Evolutionary conservation across 2,113 vertebrate genomes (phyloP).

Genomic region (Tamias sibiricus): DNA sequence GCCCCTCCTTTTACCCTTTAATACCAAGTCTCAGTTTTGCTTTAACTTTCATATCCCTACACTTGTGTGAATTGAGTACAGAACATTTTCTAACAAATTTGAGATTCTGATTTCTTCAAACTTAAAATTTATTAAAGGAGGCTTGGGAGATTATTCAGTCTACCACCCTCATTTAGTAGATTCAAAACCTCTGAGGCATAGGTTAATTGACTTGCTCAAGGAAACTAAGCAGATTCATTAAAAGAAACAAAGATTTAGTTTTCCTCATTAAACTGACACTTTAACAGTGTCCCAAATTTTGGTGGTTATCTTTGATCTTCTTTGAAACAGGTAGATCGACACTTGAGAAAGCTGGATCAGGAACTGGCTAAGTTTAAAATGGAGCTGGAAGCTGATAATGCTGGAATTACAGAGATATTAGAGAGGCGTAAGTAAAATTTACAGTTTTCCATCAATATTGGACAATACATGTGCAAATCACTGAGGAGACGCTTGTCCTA

Average conservation of each 20-base stretch:
- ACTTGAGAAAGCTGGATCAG: conserved; percentile 98
- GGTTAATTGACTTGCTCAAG: conserved; percentile 47
- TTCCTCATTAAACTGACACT: conserved; percentile 64
- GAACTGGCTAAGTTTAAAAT: conserved; percentile 99
- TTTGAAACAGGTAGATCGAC: conserved; percentile 95
- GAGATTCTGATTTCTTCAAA: conserved; percentile 49
- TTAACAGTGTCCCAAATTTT: conserved; percentile 68
- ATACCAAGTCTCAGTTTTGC: background rate
- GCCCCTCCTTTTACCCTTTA: background rate
- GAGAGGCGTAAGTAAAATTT: conserved; percentile 94
- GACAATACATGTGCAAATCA: background rate
- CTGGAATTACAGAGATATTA: conserved; percentile 98
- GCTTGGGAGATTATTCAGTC: background rate
- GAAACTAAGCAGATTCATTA: conserved; percentile 1
- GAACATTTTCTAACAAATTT: conserved; percentile 45
- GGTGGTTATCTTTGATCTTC: conserved; percentile 78
- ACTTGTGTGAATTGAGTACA: background rate
- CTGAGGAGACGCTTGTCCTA: background rate
- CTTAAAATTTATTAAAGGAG: conserved; percentile 9
- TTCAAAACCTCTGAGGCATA: background rate
- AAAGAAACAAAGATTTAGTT: conserved; percentile 47
- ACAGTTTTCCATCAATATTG: conserved; percentile 64
- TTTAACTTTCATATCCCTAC: conserved; percentile 1
- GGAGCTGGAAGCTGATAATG: conserved; percentile 99
- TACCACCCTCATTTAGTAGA: conserved; percentile 14